Evolutionary conservation across 2,113 vertebrate species (phyloP).

Genomic region (Gavia stellata): DNA sequence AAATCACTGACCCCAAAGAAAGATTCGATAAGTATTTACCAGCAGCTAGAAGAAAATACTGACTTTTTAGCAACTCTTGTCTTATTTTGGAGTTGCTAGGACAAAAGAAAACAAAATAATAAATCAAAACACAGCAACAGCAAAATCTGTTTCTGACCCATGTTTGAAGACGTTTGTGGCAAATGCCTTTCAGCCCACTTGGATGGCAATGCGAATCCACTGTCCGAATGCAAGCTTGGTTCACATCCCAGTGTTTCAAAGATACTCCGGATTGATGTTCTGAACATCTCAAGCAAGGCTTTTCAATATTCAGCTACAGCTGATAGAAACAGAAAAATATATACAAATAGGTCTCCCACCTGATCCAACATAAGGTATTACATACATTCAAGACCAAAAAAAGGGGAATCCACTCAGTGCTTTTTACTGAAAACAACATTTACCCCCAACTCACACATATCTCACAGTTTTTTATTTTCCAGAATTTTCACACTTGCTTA

Average conservation of each 20-base stretch:
- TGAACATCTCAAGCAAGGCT: slow-evolving; percentile 11
- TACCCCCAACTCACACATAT: not conserved
- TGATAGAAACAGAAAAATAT: not conserved
- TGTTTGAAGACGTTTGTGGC: not conserved
- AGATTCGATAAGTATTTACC: slow-evolving; percentile 58
- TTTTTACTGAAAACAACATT: not conserved
- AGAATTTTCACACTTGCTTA: not conserved
- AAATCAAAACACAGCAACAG: not conserved
- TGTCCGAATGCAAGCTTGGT: not conserved
- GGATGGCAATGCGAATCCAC: not conserved
- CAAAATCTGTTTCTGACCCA: slow-evolving; percentile 7
- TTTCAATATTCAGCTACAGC: not conserved
- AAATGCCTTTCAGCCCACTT: slow-evolving; percentile 13
- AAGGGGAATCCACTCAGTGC: not conserved
- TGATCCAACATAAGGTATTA: not conserved
- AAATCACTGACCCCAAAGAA: slow-evolving; percentile 54
- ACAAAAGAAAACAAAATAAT: slow-evolving; percentile 21
- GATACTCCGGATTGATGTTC: slow-evolving; percentile 47
- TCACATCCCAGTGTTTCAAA: slow-evolving; percentile 42
- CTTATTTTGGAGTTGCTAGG: slow-evolving; percentile 6
- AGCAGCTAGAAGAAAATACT: slow-evolving; percentile 38
- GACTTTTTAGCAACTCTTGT: slow-evolving; percentile 42
- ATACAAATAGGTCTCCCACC: not conserved
- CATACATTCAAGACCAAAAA: not conserved
- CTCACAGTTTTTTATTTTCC: not conserved